A percentile compares a stretch with the other conserved stretches of the same genome.
These are phyloP conservation scores for Callimorpha dominula DNA, from an alignment of 2,888 invertebrate genomes.

Conservation along the genomic window DNA sequence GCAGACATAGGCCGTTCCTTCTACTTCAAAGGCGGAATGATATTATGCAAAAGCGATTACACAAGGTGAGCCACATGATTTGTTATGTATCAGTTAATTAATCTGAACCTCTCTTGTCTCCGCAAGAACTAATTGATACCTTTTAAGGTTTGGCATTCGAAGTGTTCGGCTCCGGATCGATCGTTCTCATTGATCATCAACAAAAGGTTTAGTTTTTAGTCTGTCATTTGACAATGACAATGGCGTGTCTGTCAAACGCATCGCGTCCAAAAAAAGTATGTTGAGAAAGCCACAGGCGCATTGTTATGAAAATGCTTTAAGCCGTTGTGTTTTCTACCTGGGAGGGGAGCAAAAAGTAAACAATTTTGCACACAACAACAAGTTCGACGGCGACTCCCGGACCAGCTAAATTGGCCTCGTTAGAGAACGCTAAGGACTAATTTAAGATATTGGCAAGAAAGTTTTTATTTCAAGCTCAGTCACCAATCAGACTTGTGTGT, in stretches of 20 bases:
- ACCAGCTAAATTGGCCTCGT: slow-evolving; percentile 80
- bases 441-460: slow-evolving; percentile 75
- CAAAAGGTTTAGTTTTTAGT: slow-evolving; percentile 79
- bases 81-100: slow-evolving; percentile 47
- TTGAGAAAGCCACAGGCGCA: slow-evolving; percentile 82
- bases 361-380: slow-evolving; percentile 79
- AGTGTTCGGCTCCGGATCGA: slow-evolving; percentile 65
- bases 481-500: slow-evolving; percentile 60
- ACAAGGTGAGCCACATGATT: slow-evolving; percentile 90
- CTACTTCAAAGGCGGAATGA: slow-evolving; percentile 97
- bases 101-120: slow-evolving; percentile 46
- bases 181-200: slow-evolving; percentile 78
- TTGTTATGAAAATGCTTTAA: slow-evolving; percentile 85
- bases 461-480: slow-evolving; percentile 67
- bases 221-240: slow-evolving; percentile 84
- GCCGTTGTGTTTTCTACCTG: slow-evolving; percentile 84
- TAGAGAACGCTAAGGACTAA: slow-evolving; percentile 79
- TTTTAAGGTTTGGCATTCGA: slow-evolving; percentile 67
- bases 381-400: slow-evolving; percentile 72
- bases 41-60: slow-evolving; percentile 98
- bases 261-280: slow-evolving; percentile 77
- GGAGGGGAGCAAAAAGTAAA: slow-evolving; percentile 75
- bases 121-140: slow-evolving; percentile 71
- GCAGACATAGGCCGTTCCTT: slow-evolving; percentile 97
- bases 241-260: slow-evolving; percentile 83